phyloP scores from a whole-genome alignment of 2,797 vertebrate species.

The Typhlichthys subterraneus region DNA sequence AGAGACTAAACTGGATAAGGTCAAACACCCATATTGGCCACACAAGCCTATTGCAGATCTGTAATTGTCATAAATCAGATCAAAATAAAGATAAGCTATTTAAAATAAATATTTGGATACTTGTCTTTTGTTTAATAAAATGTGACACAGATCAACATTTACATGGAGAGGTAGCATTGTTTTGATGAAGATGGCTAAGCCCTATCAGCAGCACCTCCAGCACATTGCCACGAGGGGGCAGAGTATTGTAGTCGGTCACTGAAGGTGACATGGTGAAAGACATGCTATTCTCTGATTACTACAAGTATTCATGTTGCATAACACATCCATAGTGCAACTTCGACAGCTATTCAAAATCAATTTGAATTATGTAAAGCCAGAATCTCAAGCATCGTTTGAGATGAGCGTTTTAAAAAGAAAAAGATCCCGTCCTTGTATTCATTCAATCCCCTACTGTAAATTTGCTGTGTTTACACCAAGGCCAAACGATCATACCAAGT shows the following conservation, averaged over 20 bases:
- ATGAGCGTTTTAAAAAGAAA: no score
- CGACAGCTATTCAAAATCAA: no score
- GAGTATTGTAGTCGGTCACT: background rate
- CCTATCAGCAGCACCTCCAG: no score
- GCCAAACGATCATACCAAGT: conserved; percentile 3
- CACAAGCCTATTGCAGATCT: conserved; percentile 86
- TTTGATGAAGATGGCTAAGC: no score
- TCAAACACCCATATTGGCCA: conserved; percentile 91
- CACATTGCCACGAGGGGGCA: conserved; percentile 38
- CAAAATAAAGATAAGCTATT: conserved; percentile 72
- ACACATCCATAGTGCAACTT: no score
- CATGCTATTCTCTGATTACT: no score
- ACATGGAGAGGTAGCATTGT: no score
- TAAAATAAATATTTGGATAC: conserved; percentile 36
- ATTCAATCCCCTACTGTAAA: background rate
- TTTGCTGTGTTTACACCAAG: conserved; percentile 21
- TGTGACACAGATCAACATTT: no score
- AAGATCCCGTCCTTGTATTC: background rate
- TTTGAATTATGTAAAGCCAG: background rate
- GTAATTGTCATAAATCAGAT: conserved; percentile 69
- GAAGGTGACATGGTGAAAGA: no score
- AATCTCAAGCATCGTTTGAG: conserved; percentile 16
- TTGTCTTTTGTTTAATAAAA: conserved; percentile 30
- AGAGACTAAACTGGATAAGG: conserved; percentile 88
- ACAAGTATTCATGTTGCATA: no score